phyloP scores from a whole-genome alignment of 2,888 invertebrate species.

The Drosophila meridionalis region DNA sequence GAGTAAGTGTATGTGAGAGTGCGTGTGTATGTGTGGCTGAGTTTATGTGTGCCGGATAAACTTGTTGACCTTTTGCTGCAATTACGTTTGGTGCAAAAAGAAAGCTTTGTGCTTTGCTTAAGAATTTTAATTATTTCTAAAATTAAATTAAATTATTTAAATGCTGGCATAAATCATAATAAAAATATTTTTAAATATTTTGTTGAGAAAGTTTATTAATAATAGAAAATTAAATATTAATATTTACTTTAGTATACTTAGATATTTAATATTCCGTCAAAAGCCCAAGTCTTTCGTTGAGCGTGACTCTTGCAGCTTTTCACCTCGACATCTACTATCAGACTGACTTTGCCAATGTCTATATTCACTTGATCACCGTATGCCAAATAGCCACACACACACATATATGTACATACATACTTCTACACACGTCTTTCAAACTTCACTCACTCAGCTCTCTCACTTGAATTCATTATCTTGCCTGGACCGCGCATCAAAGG shows the following conservation, averaged over 20 bases:
- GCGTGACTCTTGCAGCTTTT: too few relatives aligned
- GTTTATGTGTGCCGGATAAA: conserved; percentile 9
- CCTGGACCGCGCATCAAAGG: not conserved
- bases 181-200: not conserved
- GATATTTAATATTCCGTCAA: too few relatives aligned
- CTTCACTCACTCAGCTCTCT: not conserved
- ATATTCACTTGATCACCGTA: not conserved
- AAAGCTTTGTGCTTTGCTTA: conserved; percentile 9
- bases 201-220: not conserved
- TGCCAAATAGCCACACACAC: not conserved
- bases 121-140: conserved; percentile 11
- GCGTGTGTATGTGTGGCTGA: not conserved
- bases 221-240: too few relatives aligned
- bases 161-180: not conserved
- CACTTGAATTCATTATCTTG: not conserved
- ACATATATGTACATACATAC: not conserved
- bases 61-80: conserved; percentile 61
- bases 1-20: not conserved
- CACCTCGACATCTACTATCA: not conserved
- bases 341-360: not conserved
- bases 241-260: too few relatives aligned
- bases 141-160: conserved; percentile 6
- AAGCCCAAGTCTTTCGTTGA: too few relatives aligned
- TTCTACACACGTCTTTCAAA: not conserved
- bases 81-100: not conserved